Evolutionary conservation across 2,888 invertebrate species (phyloP).

Genomic region (Aleiodes testaceus): DNA sequence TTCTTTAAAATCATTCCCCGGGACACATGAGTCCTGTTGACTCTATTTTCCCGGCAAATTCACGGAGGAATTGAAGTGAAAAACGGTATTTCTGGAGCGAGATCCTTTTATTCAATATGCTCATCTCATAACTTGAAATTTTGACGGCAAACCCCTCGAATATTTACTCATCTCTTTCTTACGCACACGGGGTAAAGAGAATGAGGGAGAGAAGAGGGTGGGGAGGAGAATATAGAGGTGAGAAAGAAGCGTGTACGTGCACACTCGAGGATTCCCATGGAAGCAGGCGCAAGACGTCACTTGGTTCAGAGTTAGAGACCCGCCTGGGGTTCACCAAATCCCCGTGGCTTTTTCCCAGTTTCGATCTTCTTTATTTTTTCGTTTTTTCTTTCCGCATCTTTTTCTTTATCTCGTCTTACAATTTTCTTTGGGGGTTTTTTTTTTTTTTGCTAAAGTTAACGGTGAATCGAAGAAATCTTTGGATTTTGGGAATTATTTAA

Average conservation of each 20-base stretch:
- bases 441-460: constrained; percentile 4
- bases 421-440: constrained; percentile 25
- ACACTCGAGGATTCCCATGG: constrained; percentile 41
- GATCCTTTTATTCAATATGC: constrained; percentile 2
- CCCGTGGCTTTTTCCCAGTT: constrained; percentile 44
- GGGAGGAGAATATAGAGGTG: constrained; percentile 7
- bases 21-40: too few species aligned
- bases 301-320: constrained; percentile 41
- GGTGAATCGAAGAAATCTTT: not conserved
- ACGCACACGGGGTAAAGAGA: constrained; percentile 6
- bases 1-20: too few species aligned
- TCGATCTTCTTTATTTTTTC: constrained; percentile 41
- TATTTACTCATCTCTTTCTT: constrained; percentile 37
- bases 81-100: not conserved
- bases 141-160: constrained; percentile 37
- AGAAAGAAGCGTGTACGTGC: constrained; percentile 30
- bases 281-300: constrained; percentile 36
- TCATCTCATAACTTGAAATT: constrained; percentile 43
- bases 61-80: not conserved
- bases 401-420: constrained; percentile 10
- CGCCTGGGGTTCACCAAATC: constrained; percentile 41
- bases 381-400: constrained; percentile 18
- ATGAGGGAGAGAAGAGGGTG: not conserved
- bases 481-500: too few species aligned
- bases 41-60: too few species aligned